Evolutionary conservation across 1,140 invertebrate species (phyloP), one percentile per base, ranked within the genome.

Genomic region (Drosophila teissieri): DNA sequence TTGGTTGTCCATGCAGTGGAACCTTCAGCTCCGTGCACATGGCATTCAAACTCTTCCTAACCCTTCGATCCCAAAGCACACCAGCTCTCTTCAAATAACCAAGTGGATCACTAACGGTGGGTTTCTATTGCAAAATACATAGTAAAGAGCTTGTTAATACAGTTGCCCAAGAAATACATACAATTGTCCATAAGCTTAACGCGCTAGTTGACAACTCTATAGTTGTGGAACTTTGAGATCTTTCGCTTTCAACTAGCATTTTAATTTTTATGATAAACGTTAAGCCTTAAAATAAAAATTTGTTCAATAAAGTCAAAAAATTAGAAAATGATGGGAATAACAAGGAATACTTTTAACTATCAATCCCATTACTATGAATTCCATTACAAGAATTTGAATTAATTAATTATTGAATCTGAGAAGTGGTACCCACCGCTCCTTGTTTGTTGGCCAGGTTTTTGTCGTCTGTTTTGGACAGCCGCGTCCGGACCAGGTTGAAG

Each of bases 11-110:
- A 64, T 91, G 91, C 55, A 97, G 89, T 12, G 95, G 95, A 7
- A 97, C 95, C 73, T 96, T 96, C 34, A 99, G 93, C 93, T 99
- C 97, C 58, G 95, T 96, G 70, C 97, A 97, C 96, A 99, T 98
- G 3, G 97, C 98, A 93, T 98, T 98, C 37, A 99, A 93, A 15
- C 97, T 98, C 93, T 99, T 99, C 74, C 98, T 95, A 60, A 99
- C 97, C 68, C 98, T 94, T 80, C 97, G 96, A 92, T 99, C 98
- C 98, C 98, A 99, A 63, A 96, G 95, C 57, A 96, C 95, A 93
- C 97, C 97, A 6, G 96, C 95, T 92, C 97, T 97, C 88, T 95
- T 95, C 27, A 98, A 91, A 83, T 97, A 97, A 61, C 93, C 93
- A 40, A 94, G 68, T 0, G 94, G 93, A 84, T 94, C 94, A 73